Base-by-base conservation (phyloP, 2,888 invertebrate species). In the Brachyptera risi region DNA sequence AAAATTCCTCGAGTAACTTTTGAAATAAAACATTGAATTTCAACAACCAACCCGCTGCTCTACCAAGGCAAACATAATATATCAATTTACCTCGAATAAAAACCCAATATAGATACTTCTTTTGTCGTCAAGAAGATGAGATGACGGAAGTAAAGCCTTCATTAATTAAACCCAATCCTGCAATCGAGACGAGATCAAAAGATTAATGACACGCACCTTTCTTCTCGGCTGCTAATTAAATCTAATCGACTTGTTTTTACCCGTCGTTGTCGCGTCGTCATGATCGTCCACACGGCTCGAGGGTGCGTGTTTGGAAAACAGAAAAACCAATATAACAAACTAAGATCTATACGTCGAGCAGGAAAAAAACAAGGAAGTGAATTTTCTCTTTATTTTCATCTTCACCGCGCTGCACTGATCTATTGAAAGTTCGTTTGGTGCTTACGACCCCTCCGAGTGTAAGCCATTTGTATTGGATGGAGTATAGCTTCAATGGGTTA, bases 391-490 rank as follows among this genome's bases (percentile, higher is more conserved):
- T 9, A 5, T 31, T n/a, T n/a, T n/a, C n/a, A n/a, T 31, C 35
- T 31, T 5, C 11, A 31, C 5, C 35, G 42, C 42, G 17, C 42
- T 15, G 15, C 42, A 31, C 50, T 44, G 50, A 51, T 24, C 27
- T 24, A 51, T 51, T 19, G 50, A 51, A 51, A n/a, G 50, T 11
- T 15, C 50, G 3, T 24, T 26, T 3, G 24, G 27, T 24, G 42
- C 50, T 24, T 17, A 5, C 27, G 50, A 51, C 50, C 50, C 26
- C 15, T 24, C 27, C n/a, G n/a, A n/a, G n/a, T n/a, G n/a, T n/a
- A 44, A 51, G 50, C 50, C 50, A 51, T 51, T 27, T 24, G 50
- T 51, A 27, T 51, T n/a, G 27, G 50, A 17, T n/a, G n/a, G n/a
- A 31, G 27, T 3, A n/a, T 26, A 11, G 26, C 50, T 27, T 51